Percentiles rank a stretch among this genome's conserved stretches.
Evolutionary conservation across 2,113 vertebrate species (phyloP).

Genomic region (Anser brachyrhynchus): DNA sequence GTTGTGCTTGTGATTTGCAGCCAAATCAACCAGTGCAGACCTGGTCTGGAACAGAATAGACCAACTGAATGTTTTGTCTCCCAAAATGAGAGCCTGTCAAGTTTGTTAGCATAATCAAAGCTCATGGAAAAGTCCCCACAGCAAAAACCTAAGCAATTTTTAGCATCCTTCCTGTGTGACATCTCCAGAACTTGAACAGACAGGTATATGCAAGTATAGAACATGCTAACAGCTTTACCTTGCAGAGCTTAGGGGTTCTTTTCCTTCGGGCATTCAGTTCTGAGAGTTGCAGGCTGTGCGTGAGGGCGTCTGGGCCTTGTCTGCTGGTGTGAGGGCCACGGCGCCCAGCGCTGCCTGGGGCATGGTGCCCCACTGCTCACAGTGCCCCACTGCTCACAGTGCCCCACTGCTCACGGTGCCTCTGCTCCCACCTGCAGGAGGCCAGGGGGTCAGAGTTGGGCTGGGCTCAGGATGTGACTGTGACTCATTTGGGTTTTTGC

Average conservation of each 20-base stretch:
- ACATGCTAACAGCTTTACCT: neutral
- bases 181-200: accelerated
- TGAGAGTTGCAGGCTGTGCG: neutral
- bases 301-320: neutral
- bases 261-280: accelerated
- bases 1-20: neutral
- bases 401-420: too few species aligned
- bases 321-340: neutral
- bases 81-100: neutral
- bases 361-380: too few species aligned
- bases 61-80: neutral
- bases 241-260: neutral
- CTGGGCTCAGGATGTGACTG: neutral
- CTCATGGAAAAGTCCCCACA: neutral
- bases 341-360: neutral
- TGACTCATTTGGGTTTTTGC: neutral
- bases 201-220: accelerated
- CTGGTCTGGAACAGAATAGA: neutral
- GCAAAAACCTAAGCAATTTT: neutral
- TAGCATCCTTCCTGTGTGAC: neutral
- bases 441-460: too few species aligned
- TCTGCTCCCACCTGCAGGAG: neutral
- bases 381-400: too few species aligned
- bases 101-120: neutral
- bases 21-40: neutral